Evolutionary conservation across 2,888 invertebrate species (phyloP), one percentile per base, ranked within the genome.

Genomic region (Diplazon laetatorius): DNA sequence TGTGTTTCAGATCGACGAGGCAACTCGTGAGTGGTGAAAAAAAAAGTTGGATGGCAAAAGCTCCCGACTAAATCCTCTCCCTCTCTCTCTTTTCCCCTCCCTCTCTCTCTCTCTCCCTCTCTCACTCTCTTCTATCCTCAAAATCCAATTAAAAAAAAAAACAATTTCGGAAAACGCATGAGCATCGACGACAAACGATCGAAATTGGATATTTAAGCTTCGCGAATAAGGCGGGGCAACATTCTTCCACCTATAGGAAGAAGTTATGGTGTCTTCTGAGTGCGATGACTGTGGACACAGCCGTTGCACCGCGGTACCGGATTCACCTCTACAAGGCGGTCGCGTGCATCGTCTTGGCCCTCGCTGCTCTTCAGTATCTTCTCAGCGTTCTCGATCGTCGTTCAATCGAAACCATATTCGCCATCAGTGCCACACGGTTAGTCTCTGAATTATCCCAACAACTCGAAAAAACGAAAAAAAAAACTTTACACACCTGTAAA

Each of bases 281-380:
- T 88, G 89, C 90, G 85, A 89, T 89, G 89, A 87, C 88, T 86
- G 88, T 88, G 89, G 88, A 89, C 87, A 89, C 88, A 90, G 91
- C 91, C 89, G 91, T 91, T 91, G 90, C 91, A 89, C 88, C 91
- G 88, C 92, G 92, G 91, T 91, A 92, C 87, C 91, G 92, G 86
- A 91, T 91, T 89, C 91, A 92, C 91, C 91, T 93, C 83, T 93
- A 92, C 91, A 93, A 93, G 91, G 92, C 92, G 88, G 88, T 93
- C 81, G 91, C 92, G 84, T 90, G 92, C 84, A 91, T 94, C 85
- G 93, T 95, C 87, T 90, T 95, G 81, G 93, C 93, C 78, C 93
- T 95, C 68, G 93, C 95, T 69, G 93, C 93, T n/a, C 92, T 95
- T 63, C 95, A 95, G 91, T 95, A 94, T 91, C 92, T 94, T 80